These are phyloP conservation scores for Amyelois transitella DNA, from an alignment of 1,140 invertebrate species.

Conservation along the genomic window DNA sequence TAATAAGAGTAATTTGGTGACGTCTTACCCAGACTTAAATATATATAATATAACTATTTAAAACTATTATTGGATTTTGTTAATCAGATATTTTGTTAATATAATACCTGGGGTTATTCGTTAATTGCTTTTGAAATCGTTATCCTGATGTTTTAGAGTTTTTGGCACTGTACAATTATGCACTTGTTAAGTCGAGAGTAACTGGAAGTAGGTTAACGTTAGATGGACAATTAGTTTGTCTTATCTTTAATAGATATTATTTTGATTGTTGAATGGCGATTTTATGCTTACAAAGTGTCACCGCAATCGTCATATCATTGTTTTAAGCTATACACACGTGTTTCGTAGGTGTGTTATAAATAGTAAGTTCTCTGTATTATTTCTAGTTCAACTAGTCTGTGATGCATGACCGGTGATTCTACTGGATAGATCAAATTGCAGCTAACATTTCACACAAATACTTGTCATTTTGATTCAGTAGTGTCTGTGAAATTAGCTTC, in stretches of 20 bases:
- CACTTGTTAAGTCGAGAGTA: constrained; percentile 27
- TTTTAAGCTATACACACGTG: neutral
- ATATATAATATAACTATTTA: constrained; percentile 9
- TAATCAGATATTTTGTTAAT: neutral
- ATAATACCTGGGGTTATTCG: neutral
- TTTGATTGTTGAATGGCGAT: constrained; percentile 10
- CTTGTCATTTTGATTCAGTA: constrained; percentile 52
- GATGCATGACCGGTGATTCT: constrained; percentile 64
- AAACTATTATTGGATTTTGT: neutral
- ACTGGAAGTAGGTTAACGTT: neutral
- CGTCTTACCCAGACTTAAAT: constrained; percentile 21
- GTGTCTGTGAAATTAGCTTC: constrained; percentile 47
- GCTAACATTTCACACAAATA: constrained; percentile 64
- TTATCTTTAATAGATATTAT: neutral
- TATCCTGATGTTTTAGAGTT: constrained; percentile 26
- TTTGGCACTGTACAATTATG: constrained; percentile 65
- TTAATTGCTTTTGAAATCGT: neutral
- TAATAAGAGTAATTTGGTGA: constrained; percentile 22
- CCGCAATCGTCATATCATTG: neutral
- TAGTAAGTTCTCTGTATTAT: neutral
- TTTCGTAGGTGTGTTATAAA: constrained; percentile 1
- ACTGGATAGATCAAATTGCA: constrained; percentile 66
- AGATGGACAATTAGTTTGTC: no score
- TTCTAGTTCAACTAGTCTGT: constrained; percentile 4
- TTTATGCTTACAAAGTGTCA: constrained; percentile 1